Percentiles rank a stretch among this genome's conserved stretches.
Evolutionary conservation across 2,888 invertebrate genomes (phyloP).

Genomic region (Drosophila trichaetosa): DNA sequence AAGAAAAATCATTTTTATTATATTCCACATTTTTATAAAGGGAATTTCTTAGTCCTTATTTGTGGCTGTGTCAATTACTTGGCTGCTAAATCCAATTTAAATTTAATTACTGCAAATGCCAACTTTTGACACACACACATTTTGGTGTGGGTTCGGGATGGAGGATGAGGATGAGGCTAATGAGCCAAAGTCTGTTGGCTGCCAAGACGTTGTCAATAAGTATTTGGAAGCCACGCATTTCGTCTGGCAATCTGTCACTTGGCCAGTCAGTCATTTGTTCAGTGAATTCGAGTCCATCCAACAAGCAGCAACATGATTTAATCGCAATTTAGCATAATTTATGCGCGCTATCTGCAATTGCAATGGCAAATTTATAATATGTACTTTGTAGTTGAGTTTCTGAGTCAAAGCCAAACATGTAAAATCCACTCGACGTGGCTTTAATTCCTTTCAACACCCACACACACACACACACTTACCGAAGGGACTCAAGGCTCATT

Average conservation of each 20-base stretch:
- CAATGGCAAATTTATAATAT: not conserved
- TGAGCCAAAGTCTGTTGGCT: slow-evolving; percentile 48
- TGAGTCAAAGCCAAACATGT: slow-evolving; percentile 20
- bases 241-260: slow-evolving; percentile 29
- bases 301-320: slow-evolving; percentile 30
- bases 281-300: slow-evolving; percentile 7
- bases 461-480: not conserved
- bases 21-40: not conserved
- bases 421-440: slow-evolving; percentile 1
- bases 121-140: slow-evolving; percentile 63
- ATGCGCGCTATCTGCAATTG: slow-evolving; percentile 35
- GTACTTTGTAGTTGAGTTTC: not conserved
- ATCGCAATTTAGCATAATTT: slow-evolving; percentile 56
- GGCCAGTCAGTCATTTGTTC: slow-evolving; percentile 29
- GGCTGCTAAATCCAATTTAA: slow-evolving; percentile 68
- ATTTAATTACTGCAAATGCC: slow-evolving; percentile 73
- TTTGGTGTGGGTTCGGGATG: slow-evolving; percentile 1
- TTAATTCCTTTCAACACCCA: not conserved
- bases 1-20: not conserved
- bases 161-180: slow-evolving; percentile 25
- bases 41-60: not conserved
- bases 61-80: slow-evolving; percentile 18
- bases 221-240: slow-evolving; percentile 15
- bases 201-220: slow-evolving; percentile 50
- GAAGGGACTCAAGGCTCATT: slow-evolving; percentile 25